These are phyloP conservation scores for Actinostola sp. DNA, from an alignment of 92 coral and sea anemone species.

Conservation along the genomic window DNA sequence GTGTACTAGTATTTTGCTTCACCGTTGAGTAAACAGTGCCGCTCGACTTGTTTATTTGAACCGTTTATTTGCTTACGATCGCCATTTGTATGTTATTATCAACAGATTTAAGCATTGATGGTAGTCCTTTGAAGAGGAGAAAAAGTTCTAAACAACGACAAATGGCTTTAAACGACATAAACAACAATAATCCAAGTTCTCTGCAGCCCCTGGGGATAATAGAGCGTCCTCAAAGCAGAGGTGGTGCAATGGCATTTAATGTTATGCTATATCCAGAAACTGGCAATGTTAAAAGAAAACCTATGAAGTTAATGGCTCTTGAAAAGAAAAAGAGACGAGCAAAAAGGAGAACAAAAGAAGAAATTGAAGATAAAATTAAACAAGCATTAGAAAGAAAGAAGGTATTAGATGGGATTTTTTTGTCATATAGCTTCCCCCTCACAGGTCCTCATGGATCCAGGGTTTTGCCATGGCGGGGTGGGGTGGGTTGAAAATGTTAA, in stretches of 20 bases:
- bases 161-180: conserved; percentile 66
- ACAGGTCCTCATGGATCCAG: no score
- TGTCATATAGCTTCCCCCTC: neutral
- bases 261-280: conserved; percentile 86
- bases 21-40: neutral
- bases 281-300: conserved; percentile 89
- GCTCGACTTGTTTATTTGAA: neutral
- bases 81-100: neutral
- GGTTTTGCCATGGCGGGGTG: neutral
- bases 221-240: conserved; percentile 90
- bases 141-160: conserved; percentile 79
- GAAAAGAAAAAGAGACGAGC: conserved; percentile 72
- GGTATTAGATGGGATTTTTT: conserved; percentile 42
- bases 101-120: conserved; percentile 79
- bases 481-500: no score
- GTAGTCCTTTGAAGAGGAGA: conserved; percentile 63
- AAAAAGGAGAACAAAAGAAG: conserved; percentile 82
- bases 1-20: no score
- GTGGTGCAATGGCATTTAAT: conserved; percentile 89
- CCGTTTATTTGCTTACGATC: no score
- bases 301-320: conserved; percentile 69
- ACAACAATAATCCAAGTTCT: conserved; percentile 65
- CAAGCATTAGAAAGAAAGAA: conserved; percentile 74
- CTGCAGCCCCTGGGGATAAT: conserved; percentile 61
- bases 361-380: conserved; percentile 81